Evolutionary conservation across 2,888 invertebrate genomes (phyloP).

Genomic region (Dynastes hyllus): DNA sequence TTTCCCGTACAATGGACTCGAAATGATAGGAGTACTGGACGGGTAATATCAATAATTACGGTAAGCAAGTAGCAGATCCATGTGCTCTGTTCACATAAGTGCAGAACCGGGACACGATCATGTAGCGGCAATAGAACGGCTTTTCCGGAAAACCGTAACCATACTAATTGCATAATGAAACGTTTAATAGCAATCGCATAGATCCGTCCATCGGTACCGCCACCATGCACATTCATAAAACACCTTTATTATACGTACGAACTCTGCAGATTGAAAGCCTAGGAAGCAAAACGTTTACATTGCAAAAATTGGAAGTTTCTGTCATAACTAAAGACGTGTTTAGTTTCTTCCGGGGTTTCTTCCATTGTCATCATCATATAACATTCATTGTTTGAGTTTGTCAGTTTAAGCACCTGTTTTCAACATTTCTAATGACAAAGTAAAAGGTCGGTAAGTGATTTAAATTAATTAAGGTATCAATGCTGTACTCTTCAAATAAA

Average conservation of each 20-base stretch:
- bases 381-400: no score
- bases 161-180: slow-evolving; percentile 59
- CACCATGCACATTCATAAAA: slow-evolving; percentile 5
- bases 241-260: slow-evolving; percentile 9
- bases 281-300: no score
- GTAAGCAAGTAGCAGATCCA: slow-evolving; percentile 70
- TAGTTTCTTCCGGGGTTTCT: no score
- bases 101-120: slow-evolving; percentile 60
- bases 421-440: no score
- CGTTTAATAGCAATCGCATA: slow-evolving; percentile 38
- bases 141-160: slow-evolving; percentile 62
- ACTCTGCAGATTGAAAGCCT: no score
- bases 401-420: no score
- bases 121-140: slow-evolving; percentile 59
- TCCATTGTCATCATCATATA: no score
- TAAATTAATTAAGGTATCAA: no score
- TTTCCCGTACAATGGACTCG: slow-evolving; percentile 70
- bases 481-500: no score
- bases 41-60: slow-evolving; percentile 71
- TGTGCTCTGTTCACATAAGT: slow-evolving; percentile 70
- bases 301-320: no score
- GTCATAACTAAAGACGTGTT: no score
- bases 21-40: slow-evolving; percentile 69
- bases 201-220: slow-evolving; percentile 30
- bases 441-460: no score